phyloP scores from a whole-genome alignment of 2,888 invertebrate genomes.

The Nephrotoma flavescens region DNA sequence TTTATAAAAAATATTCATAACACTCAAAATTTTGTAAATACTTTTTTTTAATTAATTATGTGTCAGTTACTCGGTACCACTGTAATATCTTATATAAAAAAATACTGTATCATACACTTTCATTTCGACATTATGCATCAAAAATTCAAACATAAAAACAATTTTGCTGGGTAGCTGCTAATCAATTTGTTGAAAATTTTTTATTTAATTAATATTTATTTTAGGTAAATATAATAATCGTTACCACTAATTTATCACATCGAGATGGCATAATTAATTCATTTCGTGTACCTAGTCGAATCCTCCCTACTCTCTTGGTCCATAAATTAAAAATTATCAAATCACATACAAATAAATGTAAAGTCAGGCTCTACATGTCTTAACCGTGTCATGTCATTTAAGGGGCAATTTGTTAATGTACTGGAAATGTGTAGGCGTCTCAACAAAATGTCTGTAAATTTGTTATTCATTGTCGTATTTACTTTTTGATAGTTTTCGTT shows the following conservation, averaged over 20 bases:
- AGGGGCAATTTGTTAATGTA: too few species aligned
- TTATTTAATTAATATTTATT: not conserved
- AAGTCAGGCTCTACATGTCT: too few species aligned
- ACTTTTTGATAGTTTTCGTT: too few species aligned
- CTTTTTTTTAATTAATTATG: not conserved
- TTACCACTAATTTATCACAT: not conserved
- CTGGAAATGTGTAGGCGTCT: too few species aligned
- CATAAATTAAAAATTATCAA: too few species aligned
- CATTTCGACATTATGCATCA: not conserved
- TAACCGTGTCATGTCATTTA: too few species aligned
- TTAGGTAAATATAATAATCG: not conserved
- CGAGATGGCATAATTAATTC: not conserved
- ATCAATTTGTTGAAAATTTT: not conserved
- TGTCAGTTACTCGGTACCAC: not conserved
- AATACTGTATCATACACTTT: not conserved
- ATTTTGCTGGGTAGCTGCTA: not conserved
- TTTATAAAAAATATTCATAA: not conserved
- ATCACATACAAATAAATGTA: too few species aligned
- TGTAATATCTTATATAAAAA: not conserved
- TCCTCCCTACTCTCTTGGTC: too few species aligned
- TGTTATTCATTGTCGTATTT: too few species aligned
- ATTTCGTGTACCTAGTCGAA: too few species aligned
- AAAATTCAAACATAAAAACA: not conserved
- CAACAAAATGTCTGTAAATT: too few species aligned
- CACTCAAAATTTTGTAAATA: not conserved